These are phyloP conservation scores for Tridacna gigas DNA, from an alignment of 2,888 invertebrate genomes.

Conservation along the genomic window DNA sequence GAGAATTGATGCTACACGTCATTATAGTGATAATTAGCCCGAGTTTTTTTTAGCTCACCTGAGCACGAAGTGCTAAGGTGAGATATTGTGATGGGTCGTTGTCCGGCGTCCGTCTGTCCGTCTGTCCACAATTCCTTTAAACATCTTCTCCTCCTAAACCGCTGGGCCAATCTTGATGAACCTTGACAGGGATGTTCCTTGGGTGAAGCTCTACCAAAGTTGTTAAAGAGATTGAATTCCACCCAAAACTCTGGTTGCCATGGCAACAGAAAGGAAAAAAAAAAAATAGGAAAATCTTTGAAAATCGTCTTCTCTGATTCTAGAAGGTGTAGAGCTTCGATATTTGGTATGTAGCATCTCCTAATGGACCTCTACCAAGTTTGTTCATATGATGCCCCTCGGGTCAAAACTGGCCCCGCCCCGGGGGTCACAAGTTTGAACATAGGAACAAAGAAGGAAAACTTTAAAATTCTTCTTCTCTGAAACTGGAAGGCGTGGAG, in stretches of 20 bases:
- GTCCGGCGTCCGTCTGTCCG: background rate
- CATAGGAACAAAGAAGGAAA: no score
- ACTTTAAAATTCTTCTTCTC: no score
- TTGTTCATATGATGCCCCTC: no score
- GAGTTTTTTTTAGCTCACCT: background rate
- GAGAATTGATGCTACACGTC: no score
- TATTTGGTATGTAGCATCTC: no score
- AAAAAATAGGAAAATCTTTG: background rate
- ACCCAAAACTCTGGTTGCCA: background rate
- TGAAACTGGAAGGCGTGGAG: no score
- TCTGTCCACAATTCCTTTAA: background rate
- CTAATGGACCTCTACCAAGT: no score
- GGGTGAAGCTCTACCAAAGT: background rate
- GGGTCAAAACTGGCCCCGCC: no score
- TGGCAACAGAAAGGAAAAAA: background rate
- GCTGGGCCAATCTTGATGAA: background rate
- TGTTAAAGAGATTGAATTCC: background rate
- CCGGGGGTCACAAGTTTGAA: no score
- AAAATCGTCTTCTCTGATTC: background rate
- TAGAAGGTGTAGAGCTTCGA: no score
- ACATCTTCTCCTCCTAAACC: background rate
- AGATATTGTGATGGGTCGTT: background rate
- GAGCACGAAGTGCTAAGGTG: constrained; percentile 1
- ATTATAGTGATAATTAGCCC: no score
- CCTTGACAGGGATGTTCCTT: background rate